Base-by-base conservation (phyloP, 2,888 invertebrate species). In the Ctena decussata region DNA sequence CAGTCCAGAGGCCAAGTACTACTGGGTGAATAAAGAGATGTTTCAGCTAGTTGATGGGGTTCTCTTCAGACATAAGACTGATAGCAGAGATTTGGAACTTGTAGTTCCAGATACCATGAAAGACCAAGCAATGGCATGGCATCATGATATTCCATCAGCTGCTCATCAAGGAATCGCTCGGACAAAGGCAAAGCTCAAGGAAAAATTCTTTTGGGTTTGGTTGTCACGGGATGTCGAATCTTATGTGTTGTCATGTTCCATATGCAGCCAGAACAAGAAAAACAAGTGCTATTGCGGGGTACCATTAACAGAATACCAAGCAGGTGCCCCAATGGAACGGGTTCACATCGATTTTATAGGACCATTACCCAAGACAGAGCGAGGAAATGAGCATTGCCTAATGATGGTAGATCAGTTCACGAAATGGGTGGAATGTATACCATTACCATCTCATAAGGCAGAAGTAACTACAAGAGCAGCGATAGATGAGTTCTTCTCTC, bases 91-190 rank as follows among this genome's bases (percentile, higher is more conserved):
- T 15, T 15, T 6, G 6, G 15, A 6, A 41, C 15, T 41, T 6
- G 41, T 41, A 11, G 8, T 41, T 6, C 41, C 41, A 6, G 8
- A 6, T 41, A 15, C 6, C 6, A 11, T 41, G 41, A 41, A 15
- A 41, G 41, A 41, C 6, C 8, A 70, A 69, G 76, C 76, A 2
- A 27, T 81, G 18, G n/a, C 44, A 6, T 53, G n/a, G 57, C 81
- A 76, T 27, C 72, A 82, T 77, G 82, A 82, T 65, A 41, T 82
- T 5, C 65, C 82, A 15, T 77, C 77, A 12, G 72, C 73, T 18
- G 82, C 41, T 39, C 82, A 82, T 27, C 77, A 82, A 27, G 77
- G 77, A 18, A 53, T 82, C 15, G 46, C 15, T 46, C 6, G 21
- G 21, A 46, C 46, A 8, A 46, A n/a, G 18, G 3, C 21, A 15